phyloP scores from a whole-genome alignment of 2,113 vertebrate species.

The Coryphaenoides rupestris region DNA sequence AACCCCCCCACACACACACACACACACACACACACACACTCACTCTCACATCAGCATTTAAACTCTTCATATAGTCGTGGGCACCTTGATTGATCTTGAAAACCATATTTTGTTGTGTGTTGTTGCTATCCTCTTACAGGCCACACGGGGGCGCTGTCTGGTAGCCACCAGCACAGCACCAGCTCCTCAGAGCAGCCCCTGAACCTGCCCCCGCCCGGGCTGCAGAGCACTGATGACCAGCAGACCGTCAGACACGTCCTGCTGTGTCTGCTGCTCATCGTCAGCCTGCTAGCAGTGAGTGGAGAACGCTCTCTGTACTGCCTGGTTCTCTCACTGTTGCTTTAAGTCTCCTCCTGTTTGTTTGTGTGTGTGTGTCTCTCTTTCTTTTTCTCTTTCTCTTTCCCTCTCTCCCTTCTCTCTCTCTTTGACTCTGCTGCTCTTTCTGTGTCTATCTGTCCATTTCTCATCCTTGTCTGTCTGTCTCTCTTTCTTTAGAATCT shows the following conservation, averaged over 20 bases:
- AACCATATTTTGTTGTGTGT: background rate
- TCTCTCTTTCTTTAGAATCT: conserved; percentile 78
- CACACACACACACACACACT: too few species aligned
- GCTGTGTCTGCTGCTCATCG: conserved; percentile 88
- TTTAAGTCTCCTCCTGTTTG: too few species aligned
- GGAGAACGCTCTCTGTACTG: conserved; percentile 35
- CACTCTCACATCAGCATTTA: background rate
- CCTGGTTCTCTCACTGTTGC: background rate
- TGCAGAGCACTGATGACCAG: conserved; percentile 65
- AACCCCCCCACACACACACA: background rate
- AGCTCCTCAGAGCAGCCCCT: conserved; percentile 51
- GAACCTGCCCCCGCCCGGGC: conserved; percentile 49
- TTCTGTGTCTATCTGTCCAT: too few species aligned
- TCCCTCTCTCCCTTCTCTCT: too few species aligned
- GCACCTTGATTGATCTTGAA: background rate
- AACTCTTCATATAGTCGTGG: background rate
- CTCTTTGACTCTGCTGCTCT: too few species aligned
- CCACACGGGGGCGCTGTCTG: conserved; percentile 70
- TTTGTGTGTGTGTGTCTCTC: too few species aligned
- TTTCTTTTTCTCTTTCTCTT: too few species aligned
- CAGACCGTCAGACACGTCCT: conserved; percentile 89
- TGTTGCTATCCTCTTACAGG: conserved; percentile 33
- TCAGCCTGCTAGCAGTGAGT: conserved; percentile 92
- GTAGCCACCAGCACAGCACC: conserved; percentile 53
- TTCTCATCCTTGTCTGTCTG: too few species aligned